phyloP scores from a whole-genome alignment of 2,888 invertebrate species.

The Melinaea menophilus region DNA sequence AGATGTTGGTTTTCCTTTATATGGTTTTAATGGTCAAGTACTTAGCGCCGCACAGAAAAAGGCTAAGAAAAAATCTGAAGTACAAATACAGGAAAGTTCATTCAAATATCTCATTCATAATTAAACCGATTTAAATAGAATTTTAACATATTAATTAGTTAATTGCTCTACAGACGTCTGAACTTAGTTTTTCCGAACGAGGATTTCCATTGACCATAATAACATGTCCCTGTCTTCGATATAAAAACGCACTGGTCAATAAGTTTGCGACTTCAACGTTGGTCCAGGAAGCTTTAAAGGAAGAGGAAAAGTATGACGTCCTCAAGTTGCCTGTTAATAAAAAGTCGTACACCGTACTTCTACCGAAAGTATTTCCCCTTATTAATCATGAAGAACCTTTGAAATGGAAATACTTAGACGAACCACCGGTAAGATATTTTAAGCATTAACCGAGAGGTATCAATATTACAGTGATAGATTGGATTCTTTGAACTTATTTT shows the following conservation, averaged over 20 bases:
- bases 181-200: slow-evolving; percentile 46
- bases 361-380: slow-evolving; percentile 57
- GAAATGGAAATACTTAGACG: slow-evolving; percentile 61
- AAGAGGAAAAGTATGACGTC: slow-evolving; percentile 48
- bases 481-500: slow-evolving; percentile 8
- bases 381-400: slow-evolving; percentile 54
- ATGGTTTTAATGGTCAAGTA: slow-evolving; percentile 55
- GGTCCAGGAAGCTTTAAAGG: slow-evolving; percentile 48
- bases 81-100: slow-evolving; percentile 49
- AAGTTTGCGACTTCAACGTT: slow-evolving; percentile 48
- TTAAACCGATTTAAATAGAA: too few species aligned
- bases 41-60: slow-evolving; percentile 57
- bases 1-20: slow-evolving; percentile 56
- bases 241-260: slow-evolving; percentile 52
- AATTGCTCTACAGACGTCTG: slow-evolving; percentile 46
- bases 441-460: background rate
- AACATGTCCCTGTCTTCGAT: slow-evolving; percentile 53
- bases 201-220: slow-evolving; percentile 66
- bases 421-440: slow-evolving; percentile 49
- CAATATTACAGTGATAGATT: background rate
- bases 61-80: slow-evolving; percentile 60
- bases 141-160: background rate
- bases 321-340: slow-evolving; percentile 47
- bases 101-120: too few species aligned
- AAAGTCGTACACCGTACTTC: slow-evolving; percentile 58